A percentile compares a stretch with the other conserved stretches of the same genome.
phyloP scores from a whole-genome alignment of 2,888 invertebrate genomes.

The Altica lythri region DNA sequence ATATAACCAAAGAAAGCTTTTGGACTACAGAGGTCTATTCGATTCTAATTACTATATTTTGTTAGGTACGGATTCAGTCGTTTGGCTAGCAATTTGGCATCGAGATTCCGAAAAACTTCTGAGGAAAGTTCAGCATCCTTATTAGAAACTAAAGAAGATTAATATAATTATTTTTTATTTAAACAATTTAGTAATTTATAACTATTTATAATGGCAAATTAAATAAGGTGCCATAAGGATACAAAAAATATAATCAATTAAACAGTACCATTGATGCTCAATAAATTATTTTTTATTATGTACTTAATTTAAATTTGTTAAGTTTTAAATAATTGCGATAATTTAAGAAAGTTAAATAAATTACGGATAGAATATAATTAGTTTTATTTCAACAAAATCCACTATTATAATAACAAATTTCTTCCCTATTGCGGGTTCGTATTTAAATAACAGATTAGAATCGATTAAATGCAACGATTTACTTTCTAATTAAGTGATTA shows the following conservation, averaged over 20 bases:
- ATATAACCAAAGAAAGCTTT: too few relatives aligned
- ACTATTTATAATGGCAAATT: background rate
- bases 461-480: too few relatives aligned
- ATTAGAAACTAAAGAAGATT: slow-evolving; percentile 29
- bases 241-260: too few relatives aligned
- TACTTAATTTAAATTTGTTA: background rate
- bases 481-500: too few relatives aligned
- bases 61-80: slow-evolving; percentile 50
- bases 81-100: slow-evolving; percentile 49
- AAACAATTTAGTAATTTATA: background rate
- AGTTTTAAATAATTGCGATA: background rate
- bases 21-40: too few relatives aligned
- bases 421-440: too few relatives aligned
- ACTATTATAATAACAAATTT: too few relatives aligned
- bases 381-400: too few relatives aligned
- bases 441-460: too few relatives aligned
- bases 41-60: slow-evolving; percentile 23
- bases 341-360: too few relatives aligned
- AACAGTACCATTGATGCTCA: slow-evolving; percentile 15
- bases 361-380: too few relatives aligned
- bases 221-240: too few relatives aligned
- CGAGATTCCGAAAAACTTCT: slow-evolving; percentile 40
- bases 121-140: slow-evolving; percentile 22
- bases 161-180: slow-evolving; percentile 10
- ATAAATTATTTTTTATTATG: slow-evolving; percentile 4